phyloP scores from a whole-genome alignment of 2,113 vertebrate genomes.

The Aegypius monachus region DNA sequence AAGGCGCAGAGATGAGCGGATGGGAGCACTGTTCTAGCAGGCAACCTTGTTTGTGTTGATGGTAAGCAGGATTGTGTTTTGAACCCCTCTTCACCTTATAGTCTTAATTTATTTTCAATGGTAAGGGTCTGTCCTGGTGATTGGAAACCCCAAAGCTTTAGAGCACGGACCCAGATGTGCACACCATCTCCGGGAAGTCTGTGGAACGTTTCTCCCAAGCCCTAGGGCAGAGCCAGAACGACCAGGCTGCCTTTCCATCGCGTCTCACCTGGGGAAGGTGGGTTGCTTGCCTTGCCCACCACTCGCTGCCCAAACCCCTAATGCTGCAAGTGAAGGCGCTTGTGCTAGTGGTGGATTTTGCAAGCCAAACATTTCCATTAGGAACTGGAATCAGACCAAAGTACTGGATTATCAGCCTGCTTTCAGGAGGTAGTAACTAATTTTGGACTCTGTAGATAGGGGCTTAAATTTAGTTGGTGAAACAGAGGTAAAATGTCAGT shows the following conservation, averaged over 20 bases:
- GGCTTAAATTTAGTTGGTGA: background rate
- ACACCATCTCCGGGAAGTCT: background rate
- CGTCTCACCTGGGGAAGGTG: background rate
- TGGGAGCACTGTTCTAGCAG: background rate
- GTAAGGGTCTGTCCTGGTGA: background rate
- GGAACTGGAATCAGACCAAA: background rate
- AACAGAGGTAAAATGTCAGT: background rate
- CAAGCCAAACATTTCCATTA: background rate
- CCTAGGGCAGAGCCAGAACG: accelerated
- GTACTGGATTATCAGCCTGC: background rate
- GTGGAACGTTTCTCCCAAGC: background rate
- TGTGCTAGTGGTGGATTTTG: background rate
- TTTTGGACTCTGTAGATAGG: background rate
- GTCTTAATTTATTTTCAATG: background rate
- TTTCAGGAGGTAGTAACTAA: background rate
- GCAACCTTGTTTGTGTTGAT: background rate
- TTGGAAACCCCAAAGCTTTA: background rate
- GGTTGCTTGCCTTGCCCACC: background rate
- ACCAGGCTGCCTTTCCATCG: background rate
- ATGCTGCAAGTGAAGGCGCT: background rate
- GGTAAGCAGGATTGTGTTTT: background rate
- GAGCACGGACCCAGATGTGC: background rate
- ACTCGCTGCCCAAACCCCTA: background rate
- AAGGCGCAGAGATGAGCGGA: background rate
- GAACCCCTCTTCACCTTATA: background rate